Percentiles rank a stretch among this genome's conserved stretches.
These are phyloP conservation scores for Rhagoletis zephyria DNA, from an alignment of 1,140 invertebrate species.

Conservation along the genomic window DNA sequence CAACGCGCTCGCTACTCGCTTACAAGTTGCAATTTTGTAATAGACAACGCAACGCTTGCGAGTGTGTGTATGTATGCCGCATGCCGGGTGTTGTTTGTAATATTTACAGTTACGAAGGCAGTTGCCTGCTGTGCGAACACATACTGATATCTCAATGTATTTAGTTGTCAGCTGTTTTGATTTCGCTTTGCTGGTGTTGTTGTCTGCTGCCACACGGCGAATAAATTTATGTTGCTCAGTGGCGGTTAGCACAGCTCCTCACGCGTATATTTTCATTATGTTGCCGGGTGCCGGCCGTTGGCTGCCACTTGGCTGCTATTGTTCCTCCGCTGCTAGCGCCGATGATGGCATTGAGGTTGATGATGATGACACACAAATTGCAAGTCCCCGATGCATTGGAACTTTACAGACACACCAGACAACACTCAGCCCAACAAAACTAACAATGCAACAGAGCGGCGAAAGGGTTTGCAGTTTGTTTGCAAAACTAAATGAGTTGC, in stretches of 20 bases:
- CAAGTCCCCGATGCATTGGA: slow-evolving; percentile 35
- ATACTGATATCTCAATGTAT: slow-evolving; percentile 26
- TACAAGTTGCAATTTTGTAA: slow-evolving; percentile 42
- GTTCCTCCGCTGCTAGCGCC: neutral
- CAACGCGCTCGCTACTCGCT: slow-evolving; percentile 20
- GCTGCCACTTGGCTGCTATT: neutral
- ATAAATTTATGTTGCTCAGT: slow-evolving; percentile 13
- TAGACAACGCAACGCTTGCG: neutral
- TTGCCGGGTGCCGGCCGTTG: neutral
- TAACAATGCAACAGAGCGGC: neutral
- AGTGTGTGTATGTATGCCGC: neutral
- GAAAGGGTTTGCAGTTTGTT: slow-evolving; percentile 17
- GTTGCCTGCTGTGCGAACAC: slow-evolving; percentile 43
- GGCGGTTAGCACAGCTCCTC: slow-evolving; percentile 13
- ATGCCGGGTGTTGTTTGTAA: neutral
- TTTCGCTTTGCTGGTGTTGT: neutral
- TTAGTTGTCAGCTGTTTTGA: slow-evolving; percentile 18
- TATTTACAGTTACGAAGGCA: slow-evolving; percentile 30
- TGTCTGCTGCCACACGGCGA: neutral
- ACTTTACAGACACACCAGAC: slow-evolving; percentile 23
- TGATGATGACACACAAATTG: slow-evolving; percentile 47
- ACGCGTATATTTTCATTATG: slow-evolving; percentile 42
- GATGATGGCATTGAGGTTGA: neutral
- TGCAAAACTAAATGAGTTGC: neutral
- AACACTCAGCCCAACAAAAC: neutral